Conservation (phyloP, 2,888 invertebrate genomes). For the Chironomus riparius region DNA sequence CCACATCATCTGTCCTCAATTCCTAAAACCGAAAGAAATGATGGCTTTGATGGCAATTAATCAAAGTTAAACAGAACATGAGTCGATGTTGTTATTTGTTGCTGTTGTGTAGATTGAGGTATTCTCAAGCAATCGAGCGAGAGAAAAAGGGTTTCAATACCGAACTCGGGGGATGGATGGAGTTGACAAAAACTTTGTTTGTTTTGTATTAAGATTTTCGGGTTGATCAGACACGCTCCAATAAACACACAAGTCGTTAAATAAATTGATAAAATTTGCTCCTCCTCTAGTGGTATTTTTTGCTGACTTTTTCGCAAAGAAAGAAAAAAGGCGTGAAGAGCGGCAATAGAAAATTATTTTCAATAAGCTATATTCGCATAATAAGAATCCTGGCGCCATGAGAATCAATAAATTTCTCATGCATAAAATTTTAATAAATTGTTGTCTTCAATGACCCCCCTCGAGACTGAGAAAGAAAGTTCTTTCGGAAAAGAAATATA, state of each 20-base stretch:
- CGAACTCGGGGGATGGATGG: not conserved
- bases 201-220: not conserved
- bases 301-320: too few species aligned
- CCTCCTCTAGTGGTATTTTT: too few species aligned
- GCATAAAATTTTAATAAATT: constrained; percentile 21
- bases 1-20: too few species aligned
- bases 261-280: not conserved
- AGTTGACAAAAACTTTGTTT: not conserved
- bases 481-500: not conserved
- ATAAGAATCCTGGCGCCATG: not conserved
- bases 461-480: not conserved
- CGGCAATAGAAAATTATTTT: not conserved
- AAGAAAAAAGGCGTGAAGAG: too few species aligned
- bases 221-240: not conserved
- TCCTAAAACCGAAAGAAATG: not conserved
- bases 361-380: not conserved
- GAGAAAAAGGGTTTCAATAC: too few species aligned
- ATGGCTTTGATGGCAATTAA: constrained; percentile 26
- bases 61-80: constrained; percentile 25
- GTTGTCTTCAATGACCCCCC: constrained; percentile 1
- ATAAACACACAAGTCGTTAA: not conserved
- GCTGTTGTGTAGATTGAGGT: not conserved
- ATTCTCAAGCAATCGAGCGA: too few species aligned
- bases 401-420: constrained; percentile 16
- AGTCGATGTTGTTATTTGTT: not conserved